Evolutionary conservation across 2,888 invertebrate genomes (phyloP).

Genomic region (Drosophila anomalipes): DNA sequence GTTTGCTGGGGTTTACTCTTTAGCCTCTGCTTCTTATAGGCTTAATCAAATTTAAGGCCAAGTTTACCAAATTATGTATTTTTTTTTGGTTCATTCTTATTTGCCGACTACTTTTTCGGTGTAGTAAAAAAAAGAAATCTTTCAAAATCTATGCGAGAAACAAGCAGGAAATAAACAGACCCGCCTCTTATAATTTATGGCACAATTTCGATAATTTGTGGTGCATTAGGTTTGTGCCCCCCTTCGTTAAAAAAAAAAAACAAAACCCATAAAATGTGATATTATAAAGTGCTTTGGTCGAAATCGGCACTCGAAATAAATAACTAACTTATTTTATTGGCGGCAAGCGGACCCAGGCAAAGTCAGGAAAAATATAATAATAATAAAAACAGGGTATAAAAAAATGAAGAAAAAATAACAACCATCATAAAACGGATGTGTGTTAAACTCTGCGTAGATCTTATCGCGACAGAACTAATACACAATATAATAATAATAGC

Average conservation of each 20-base stretch:
- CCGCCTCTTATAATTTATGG: constrained; percentile 64
- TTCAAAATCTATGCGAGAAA: constrained; percentile 24
- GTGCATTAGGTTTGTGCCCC: constrained; percentile 29
- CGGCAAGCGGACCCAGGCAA: constrained; percentile 22
- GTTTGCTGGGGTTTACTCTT: not conserved
- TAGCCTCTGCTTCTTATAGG: constrained; percentile 29
- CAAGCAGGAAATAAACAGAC: constrained; percentile 41
- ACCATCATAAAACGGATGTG: constrained; percentile 34
- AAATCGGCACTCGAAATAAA: constrained; percentile 68
- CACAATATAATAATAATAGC: constrained; percentile 71
- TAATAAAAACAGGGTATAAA: constrained; percentile 7
- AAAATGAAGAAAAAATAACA: constrained; percentile 15
- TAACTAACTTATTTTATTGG: constrained; percentile 76
- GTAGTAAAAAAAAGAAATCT: constrained; percentile 31
- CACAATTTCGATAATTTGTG: constrained; percentile 71
- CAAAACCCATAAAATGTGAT: constrained; percentile 44
- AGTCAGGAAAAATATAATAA: constrained; percentile 5
- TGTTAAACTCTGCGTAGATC: constrained; percentile 61
- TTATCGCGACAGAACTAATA: constrained; percentile 72
- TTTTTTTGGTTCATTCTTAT: constrained; percentile 24
- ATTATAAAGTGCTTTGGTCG: constrained; percentile 42
- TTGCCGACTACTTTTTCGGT: not conserved
- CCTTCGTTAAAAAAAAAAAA: not conserved
- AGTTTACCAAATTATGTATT: not conserved
- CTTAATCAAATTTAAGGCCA: constrained; percentile 36